Conservation (phyloP, 2,888 invertebrate genomes). For the Aphodius granarius region DNA sequence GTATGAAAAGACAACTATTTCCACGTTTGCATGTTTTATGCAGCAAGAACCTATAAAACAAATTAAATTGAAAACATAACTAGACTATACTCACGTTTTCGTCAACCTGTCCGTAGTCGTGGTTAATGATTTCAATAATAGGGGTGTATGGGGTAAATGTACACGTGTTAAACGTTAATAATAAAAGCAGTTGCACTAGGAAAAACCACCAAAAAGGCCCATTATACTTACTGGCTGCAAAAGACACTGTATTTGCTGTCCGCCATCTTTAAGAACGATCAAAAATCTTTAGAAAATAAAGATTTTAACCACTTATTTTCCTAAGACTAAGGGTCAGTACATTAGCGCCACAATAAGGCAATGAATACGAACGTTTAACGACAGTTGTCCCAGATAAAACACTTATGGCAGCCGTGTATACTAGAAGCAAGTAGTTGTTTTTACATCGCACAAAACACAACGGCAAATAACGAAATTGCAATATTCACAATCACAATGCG, state of each 20-base stretch:
- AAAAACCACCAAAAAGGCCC: slow-evolving; percentile 10
- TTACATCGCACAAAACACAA: slow-evolving; percentile 8
- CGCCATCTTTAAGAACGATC: slow-evolving; percentile 27
- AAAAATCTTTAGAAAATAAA: slow-evolving; percentile 24
- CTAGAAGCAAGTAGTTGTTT: slow-evolving; percentile 9
- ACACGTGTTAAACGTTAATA: neutral
- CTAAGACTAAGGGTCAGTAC: slow-evolving; percentile 6
- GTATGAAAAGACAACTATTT: slow-evolving; percentile 23
- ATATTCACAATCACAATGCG: neutral
- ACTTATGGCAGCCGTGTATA: neutral
- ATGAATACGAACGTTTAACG: neutral
- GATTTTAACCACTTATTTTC: slow-evolving; percentile 8
- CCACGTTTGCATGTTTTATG: slow-evolving; percentile 26
- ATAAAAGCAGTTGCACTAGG: slow-evolving; percentile 12
- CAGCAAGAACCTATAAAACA: slow-evolving; percentile 27
- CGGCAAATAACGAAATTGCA: slow-evolving; percentile 7
- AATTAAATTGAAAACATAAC: slow-evolving; percentile 1
- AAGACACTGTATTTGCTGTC: slow-evolving; percentile 26
- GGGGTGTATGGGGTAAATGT: neutral
- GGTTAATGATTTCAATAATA: neutral
- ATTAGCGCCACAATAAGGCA: slow-evolving; percentile 21
- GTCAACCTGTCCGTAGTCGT: neutral
- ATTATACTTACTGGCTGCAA: slow-evolving; percentile 27
- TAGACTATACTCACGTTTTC: neutral
- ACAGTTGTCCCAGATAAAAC: neutral